phyloP scores from a whole-genome alignment of 1,140 invertebrate genomes.

The Cydia strobilella region DNA sequence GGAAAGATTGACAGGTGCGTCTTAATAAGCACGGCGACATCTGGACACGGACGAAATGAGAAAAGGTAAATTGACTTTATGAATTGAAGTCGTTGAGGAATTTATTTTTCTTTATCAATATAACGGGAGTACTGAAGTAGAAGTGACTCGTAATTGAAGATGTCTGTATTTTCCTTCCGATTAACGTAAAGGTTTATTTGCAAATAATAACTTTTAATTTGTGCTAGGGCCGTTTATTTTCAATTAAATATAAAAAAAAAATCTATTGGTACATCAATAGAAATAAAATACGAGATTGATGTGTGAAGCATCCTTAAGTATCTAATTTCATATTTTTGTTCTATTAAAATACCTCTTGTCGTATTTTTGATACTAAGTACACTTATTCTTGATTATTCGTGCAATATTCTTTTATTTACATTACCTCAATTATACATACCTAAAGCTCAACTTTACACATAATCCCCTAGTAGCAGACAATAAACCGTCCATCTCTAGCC shows the following conservation, averaged over 20 bases:
- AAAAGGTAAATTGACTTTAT: conserved; percentile 77
- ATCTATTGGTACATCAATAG: too few species aligned
- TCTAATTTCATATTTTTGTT: too few species aligned
- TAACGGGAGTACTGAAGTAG: background rate
- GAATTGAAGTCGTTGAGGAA: conserved; percentile 55
- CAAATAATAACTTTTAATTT: background rate
- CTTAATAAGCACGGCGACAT: conserved; percentile 76
- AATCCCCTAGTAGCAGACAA: conserved; percentile 51
- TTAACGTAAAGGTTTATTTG: background rate
- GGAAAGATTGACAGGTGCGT: conserved; percentile 79
- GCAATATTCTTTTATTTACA: too few species aligned
- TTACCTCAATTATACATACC: too few species aligned
- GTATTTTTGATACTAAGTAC: too few species aligned
- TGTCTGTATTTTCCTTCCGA: background rate
- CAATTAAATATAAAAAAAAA: background rate
- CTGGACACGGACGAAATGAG: conserved; percentile 67
- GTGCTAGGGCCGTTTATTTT: background rate
- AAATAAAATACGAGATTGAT: too few species aligned
- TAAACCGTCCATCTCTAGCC: conserved; percentile 53
- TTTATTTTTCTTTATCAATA: conserved; percentile 30
- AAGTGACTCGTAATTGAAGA: background rate
- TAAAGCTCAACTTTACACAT: background rate
- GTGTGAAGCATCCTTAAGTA: too few species aligned
- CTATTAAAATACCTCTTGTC: too few species aligned
- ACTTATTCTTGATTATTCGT: too few species aligned